Base-by-base conservation (phyloP, 2,113 vertebrate genomes). In the Amphiprion ocellaris region DNA sequence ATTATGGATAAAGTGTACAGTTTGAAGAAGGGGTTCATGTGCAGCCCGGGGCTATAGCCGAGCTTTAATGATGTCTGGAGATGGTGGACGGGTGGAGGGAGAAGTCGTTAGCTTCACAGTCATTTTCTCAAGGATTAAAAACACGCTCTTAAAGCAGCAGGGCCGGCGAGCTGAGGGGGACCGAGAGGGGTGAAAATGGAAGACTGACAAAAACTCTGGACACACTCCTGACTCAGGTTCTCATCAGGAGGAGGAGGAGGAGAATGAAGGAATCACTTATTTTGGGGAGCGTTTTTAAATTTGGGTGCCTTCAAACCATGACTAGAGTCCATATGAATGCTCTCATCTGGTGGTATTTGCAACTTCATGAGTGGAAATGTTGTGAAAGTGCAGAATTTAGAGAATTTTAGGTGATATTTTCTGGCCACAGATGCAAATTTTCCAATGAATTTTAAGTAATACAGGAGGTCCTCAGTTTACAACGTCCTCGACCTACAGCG, bases 1-100 rank as follows among this genome's bases (percentile, higher is more conserved):
- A 98, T 99, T 98, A 99, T 99, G 97, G 96, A 99, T 99, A 97
- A 97, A 98, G 96, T 98, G 97, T 97, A 98, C 96, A 97, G 97
- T 99, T 97, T 96, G 96, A 98, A 98, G 97, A 97, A 97, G 97
- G 96, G 97, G 96, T 99, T 97, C 96, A 97, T 96, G 96, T 92
- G 95, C 95, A 94, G 97, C 97, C 97, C 73, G 92, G 4, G 96
- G 97, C 98, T 96, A 97, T 93, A 97, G 96, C 96, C 96, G 94
- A 94, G 95, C 95, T 95, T 95, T 98, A 99, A 99, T 98, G 97
- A 99, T 98, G 96, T 97, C 96, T 97, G 95, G 96, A 97, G 96
- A 96, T 94, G 95, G 94, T 83, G 89, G 90, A 85, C 80, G 79
- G 82, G 84, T 91, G 94, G 95, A 96, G 96, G 83, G 96, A 96